A percentile compares a stretch with the other conserved stretches of the same genome.
phyloP scores from a whole-genome alignment of 2,797 vertebrate species.

The Argentina silus region DNA sequence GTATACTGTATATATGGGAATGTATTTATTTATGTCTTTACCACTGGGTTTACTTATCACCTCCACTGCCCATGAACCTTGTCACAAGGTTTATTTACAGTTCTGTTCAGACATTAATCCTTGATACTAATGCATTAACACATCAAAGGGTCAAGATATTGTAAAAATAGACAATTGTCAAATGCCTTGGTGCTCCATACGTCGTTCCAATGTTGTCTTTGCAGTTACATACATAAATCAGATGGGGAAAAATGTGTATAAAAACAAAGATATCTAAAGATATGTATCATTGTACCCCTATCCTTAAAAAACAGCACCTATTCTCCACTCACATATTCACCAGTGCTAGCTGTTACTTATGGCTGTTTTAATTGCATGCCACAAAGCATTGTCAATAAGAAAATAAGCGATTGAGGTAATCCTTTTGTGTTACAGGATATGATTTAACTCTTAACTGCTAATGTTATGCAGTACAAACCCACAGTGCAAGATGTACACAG shows the following conservation, averaged over 20 bases:
- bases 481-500: too few species aligned
- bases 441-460: too few species aligned
- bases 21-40: not conserved
- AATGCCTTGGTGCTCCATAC: not conserved
- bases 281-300: not conserved
- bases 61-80: not conserved
- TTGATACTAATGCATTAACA: not conserved
- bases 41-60: not conserved
- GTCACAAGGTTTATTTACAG: slow-evolving; percentile 21
- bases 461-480: too few species aligned
- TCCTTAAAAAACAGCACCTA: too few species aligned
- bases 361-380: not conserved
- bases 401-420: not conserved
- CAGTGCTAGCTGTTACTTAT: not conserved
- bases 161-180: slow-evolving; percentile 18
- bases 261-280: not conserved
- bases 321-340: not conserved
- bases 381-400: slow-evolving; percentile 5
- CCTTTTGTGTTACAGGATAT: slow-evolving; percentile 5
- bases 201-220: not conserved
- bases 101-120: slow-evolving; percentile 4
- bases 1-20: not conserved
- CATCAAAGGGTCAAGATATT: not conserved
- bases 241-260: not conserved
- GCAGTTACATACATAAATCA: not conserved